Evolutionary conservation across 2,797 vertebrate species (phyloP).

Genomic region (Falco berigora): DNA sequence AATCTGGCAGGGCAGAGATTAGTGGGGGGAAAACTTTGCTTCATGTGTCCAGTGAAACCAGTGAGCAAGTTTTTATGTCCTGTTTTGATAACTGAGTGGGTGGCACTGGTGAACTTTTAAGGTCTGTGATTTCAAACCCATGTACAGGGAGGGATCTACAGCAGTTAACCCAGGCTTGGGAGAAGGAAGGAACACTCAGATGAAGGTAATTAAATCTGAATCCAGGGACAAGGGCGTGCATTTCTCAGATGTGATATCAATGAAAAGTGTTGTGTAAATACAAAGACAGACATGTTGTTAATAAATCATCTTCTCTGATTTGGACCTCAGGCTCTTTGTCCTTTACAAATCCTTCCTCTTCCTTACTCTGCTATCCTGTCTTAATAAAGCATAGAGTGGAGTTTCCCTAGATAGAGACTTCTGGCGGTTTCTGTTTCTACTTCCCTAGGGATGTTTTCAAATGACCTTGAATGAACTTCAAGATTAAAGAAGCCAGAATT

Average conservation of each 20-base stretch:
- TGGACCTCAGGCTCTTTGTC: neutral
- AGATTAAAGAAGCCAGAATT: neutral
- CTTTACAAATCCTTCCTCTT: neutral
- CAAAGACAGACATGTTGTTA: neutral
- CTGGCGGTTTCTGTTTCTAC: neutral
- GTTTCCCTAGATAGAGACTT: neutral
- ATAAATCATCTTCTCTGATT: neutral
- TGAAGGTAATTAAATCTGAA: neutral
- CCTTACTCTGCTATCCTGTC: neutral
- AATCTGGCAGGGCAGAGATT: neutral
- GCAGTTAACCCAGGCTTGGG: neutral
- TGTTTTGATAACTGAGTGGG: neutral
- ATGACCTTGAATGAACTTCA: slow-evolving; percentile 20
- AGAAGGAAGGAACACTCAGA: neutral
- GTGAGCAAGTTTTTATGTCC: neutral
- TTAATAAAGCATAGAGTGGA: neutral
- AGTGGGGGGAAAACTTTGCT: neutral
- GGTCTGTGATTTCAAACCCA: neutral
- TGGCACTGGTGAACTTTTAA: neutral
- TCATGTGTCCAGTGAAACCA: neutral
- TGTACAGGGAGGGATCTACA: neutral
- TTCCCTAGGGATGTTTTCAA: neutral
- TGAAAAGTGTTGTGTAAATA: neutral
- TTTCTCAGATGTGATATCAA: neutral
- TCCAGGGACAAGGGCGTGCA: neutral